Evolutionary conservation across 30 jellyfish, hydroid and myxozoan genomes (phyloP), one percentile per base, ranked within the genome.

Genomic region (Chironex yamaguchii): DNA sequence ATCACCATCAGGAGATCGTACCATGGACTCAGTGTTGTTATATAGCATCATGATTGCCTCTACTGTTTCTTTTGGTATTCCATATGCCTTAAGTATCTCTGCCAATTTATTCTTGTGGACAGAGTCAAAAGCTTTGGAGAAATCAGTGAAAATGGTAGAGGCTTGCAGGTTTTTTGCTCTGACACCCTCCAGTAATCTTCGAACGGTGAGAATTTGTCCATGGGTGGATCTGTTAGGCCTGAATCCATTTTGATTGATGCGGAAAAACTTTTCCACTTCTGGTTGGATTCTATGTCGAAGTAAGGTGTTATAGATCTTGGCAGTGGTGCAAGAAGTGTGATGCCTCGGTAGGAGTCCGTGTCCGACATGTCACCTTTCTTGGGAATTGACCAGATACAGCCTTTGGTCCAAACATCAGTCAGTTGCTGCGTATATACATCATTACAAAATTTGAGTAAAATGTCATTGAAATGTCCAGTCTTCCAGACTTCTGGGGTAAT

Each of bases 1-100:
- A n/a, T n/a, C n/a, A n/a, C n/a, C n/a, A n/a, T n/a, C n/a, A n/a
- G 91, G 93, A 31, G 90, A 68, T 4, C 82, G 25, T 1, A 70
- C 93, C 90, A 74, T 36, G 31, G 93, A 34, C 51, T 33, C 70
- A 2, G 91, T 67, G 67, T 82, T 82, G 21, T 82, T 32, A 34
- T 70, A 82, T n/a, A n/a, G n/a, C n/a, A n/a, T n/a, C n/a, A n/a
- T n/a, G n/a, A n/a, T n/a, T n/a, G n/a, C n/a, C n/a, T 20, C 1
- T 20, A 48, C 66, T 3, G 66, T 34, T 42, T 82, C 84, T 29
- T 68, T 36, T 4, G 93, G 91, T 2, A 69, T 49, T 1, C 84
- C 93, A 82, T 82, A 69, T 34, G 93, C 68, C 21, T 23, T 28
- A 3, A 82, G 36, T 2, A 82, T 82, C 12, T 82, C 36, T 32